These are phyloP conservation scores for Acanthisitta chloris DNA, from an alignment of 2,113 vertebrate genomes.

Conservation along the genomic window DNA sequence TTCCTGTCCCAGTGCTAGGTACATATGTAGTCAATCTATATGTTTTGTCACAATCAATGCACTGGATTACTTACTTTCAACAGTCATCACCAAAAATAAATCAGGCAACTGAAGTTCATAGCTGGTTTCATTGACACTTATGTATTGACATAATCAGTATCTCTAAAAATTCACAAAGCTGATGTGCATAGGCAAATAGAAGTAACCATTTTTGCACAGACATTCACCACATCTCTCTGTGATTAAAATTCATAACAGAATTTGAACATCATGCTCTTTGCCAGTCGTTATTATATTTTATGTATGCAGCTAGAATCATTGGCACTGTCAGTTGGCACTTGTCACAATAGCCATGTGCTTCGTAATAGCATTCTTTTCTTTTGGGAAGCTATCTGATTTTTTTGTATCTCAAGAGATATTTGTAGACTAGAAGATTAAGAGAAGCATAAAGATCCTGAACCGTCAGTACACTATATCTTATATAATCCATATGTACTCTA, in stretches of 20 bases:
- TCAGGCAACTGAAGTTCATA: neutral
- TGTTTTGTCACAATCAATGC: neutral
- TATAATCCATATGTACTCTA: neutral
- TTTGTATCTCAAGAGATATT: neutral
- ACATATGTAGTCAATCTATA: neutral
- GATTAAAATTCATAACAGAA: neutral
- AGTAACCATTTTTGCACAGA: neutral
- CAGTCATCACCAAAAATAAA: neutral
- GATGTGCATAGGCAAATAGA: neutral
- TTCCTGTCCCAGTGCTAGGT: neutral
- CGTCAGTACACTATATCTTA: neutral
- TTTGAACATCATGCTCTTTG: neutral
- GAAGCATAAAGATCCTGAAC: neutral
- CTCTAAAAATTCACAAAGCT: neutral
- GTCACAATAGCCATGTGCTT: neutral
- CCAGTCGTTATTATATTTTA: neutral
- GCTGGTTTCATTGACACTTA: neutral
- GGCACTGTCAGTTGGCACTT: neutral
- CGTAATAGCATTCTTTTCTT: neutral
- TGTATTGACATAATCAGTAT: neutral
- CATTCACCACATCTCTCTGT: neutral
- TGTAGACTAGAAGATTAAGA: neutral
- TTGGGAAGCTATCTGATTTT: neutral
- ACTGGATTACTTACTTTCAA: neutral
- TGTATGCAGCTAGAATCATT: neutral